Evolutionary conservation across 1,140 invertebrate genomes (phyloP).

Genomic region (Drosophila setifemur): DNA sequence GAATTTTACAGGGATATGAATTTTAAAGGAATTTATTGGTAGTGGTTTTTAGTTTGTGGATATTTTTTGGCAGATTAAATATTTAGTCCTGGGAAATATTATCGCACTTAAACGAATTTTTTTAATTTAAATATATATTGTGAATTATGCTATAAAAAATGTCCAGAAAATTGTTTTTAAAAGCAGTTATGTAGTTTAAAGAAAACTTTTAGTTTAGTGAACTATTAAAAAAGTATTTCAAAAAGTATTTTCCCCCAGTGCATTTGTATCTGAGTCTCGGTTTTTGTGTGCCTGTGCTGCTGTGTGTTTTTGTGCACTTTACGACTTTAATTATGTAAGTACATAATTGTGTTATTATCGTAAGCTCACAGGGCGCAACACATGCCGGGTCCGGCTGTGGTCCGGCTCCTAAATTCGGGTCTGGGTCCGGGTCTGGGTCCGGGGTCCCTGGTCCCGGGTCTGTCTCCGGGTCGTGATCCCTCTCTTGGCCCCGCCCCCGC

Average conservation of each 20-base stretch:
- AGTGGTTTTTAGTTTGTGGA: no score
- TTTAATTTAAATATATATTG: no score
- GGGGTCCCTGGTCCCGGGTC: not conserved
- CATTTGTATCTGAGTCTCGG: not conserved
- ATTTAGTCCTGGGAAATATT: no score
- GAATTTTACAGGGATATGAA: no score
- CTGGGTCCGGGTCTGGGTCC: conserved; percentile 6
- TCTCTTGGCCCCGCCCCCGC: not conserved
- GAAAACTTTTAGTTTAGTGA: no score
- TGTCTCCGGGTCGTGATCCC: not conserved
- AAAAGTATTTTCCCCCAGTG: not conserved
- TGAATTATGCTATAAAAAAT: no score
- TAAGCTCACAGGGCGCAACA: conserved; percentile 54
- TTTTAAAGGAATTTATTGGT: no score
- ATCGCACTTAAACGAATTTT: no score
- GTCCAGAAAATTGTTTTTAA: no score
- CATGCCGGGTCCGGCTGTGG: conserved; percentile 13
- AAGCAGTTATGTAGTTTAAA: no score
- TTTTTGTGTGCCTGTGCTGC: not conserved
- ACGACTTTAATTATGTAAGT: conserved; percentile 80
- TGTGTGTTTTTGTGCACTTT: conserved; percentile 70
- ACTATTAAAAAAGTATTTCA: no score
- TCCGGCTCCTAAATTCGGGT: conserved; percentile 9
- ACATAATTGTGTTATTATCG: conserved; percentile 81
- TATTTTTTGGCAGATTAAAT: no score